phyloP scores from a whole-genome alignment of 1,140 invertebrate species.

The Harpegnathos saltator region DNA sequence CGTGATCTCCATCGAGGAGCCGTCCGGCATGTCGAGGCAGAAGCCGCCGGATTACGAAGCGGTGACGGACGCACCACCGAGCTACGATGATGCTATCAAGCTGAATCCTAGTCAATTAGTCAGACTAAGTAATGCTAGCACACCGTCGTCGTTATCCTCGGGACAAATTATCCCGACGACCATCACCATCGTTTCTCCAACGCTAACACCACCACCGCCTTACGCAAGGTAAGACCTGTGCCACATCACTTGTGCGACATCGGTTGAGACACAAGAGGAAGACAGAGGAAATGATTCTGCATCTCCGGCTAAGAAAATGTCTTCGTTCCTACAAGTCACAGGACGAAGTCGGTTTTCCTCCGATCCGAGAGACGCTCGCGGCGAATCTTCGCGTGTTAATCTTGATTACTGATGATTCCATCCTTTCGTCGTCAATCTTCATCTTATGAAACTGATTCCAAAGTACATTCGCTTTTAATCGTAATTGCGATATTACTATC shows the following conservation, averaged over 20 bases:
- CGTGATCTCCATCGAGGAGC: constrained; percentile 88
- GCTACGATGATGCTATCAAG: constrained; percentile 91
- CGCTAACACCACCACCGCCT: constrained; percentile 79
- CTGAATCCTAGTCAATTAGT: constrained; percentile 87
- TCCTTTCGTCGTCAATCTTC: background rate
- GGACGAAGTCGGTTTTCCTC: background rate
- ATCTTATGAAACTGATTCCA: background rate
- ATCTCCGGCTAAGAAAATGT: background rate
- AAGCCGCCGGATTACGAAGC: constrained; percentile 92
- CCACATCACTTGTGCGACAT: no score
- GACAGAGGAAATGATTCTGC: no score
- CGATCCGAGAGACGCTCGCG: background rate
- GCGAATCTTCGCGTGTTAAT: no score
- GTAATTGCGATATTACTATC: background rate
- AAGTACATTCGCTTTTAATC: background rate
- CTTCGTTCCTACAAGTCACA: background rate
- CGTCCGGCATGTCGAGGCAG: constrained; percentile 84
- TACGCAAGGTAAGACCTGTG: constrained; percentile 80
- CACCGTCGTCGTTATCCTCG: constrained; percentile 62
- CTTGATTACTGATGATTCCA: no score
- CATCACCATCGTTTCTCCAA: constrained; percentile 72
- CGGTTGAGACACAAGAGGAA: no score
- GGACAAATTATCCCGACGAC: constrained; percentile 73
- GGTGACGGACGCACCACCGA: constrained; percentile 89
- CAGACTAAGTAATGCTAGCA: constrained; percentile 74